Conservation (phyloP, 2,888 invertebrate species). For the Rosalia funebris region DNA sequence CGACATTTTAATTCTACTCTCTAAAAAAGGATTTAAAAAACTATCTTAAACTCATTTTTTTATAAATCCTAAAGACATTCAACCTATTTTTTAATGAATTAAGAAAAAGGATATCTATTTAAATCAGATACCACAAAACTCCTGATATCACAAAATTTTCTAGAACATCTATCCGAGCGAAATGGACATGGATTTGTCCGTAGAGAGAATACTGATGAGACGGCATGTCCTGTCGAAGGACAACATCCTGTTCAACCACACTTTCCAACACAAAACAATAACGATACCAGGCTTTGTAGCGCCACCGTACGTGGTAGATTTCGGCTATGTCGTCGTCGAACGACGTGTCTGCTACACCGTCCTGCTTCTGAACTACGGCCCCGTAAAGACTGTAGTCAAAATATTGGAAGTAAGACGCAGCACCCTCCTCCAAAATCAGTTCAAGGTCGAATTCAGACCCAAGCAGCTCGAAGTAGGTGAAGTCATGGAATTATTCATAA, state of each 20-base stretch:
- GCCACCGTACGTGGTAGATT: conserved; percentile 68
- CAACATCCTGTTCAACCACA: conserved; percentile 60
- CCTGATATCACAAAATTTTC: too few species aligned
- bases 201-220: conserved; percentile 68
- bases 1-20: too few species aligned
- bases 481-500: conserved; percentile 65
- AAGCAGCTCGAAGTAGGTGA: conserved; percentile 66
- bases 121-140: too few species aligned
- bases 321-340: conserved; percentile 67
- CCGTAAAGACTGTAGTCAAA: conserved; percentile 64
- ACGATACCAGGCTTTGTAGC: conserved; percentile 66
- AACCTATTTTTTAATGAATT: too few species aligned
- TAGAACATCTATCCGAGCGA: conserved; percentile 61
- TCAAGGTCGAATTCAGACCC: conserved; percentile 57
- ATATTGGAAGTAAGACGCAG: conserved; percentile 52
- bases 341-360: conserved; percentile 64
- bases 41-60: too few species aligned
- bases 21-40: too few species aligned
- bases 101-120: too few species aligned
- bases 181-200: conserved; percentile 72
- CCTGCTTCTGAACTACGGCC: conserved; percentile 68
- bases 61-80: too few species aligned
- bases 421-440: conserved; percentile 50
- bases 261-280: conserved; percentile 46
- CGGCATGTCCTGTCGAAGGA: conserved; percentile 64